Base-by-base conservation (phyloP, 2,888 invertebrate genomes). In the Tiphia femorata region DNA sequence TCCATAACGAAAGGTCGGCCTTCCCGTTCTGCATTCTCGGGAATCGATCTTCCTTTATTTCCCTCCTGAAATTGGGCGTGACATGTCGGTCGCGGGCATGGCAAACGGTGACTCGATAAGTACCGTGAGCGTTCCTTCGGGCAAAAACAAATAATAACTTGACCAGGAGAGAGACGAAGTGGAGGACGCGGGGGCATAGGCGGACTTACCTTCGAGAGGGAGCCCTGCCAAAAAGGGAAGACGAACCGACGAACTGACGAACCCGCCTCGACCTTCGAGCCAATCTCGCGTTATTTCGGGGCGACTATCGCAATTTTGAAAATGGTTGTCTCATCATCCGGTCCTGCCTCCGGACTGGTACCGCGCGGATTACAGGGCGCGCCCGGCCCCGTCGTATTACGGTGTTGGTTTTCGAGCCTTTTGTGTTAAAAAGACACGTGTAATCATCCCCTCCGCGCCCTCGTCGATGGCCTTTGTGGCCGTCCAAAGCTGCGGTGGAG, bases 351-450 rank as follows among this genome's bases (percentile, higher is more conserved):
- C 50, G 61, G 47, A 46, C 33, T 35, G 58, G 49, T 48, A 60
- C 59, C 50, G 37, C 40, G 48, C 41, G 70, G 80, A 83, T 83
- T 83, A 83, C 82, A 83, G 82, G 83, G 83, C 82, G 75, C 79
- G 72, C 67, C 58, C 55, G 62, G 64, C 66, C 63, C 79, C 80
- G 77, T 76, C 83, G 80, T 79, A 82, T 82, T 82, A 81, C 82
- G 80, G 83, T 83, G 83, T 83, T 83, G 83, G 83, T 83, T 83
- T 83, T 83, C 83, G 83, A 83, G 83, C 83, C 83, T 83, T 83
- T 83, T 83, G 83, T 81, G 83, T 82, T 83, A 82, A 82, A 82
- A 82, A 82, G 83, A 82, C 81, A 79, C 80, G 76, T 80, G 77
- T 80, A 83, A 83, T 83, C 82, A 82, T 81, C 72, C 62, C 65